Conservation (phyloP, 2,888 invertebrate species). For the Heliothis peltigera region DNA sequence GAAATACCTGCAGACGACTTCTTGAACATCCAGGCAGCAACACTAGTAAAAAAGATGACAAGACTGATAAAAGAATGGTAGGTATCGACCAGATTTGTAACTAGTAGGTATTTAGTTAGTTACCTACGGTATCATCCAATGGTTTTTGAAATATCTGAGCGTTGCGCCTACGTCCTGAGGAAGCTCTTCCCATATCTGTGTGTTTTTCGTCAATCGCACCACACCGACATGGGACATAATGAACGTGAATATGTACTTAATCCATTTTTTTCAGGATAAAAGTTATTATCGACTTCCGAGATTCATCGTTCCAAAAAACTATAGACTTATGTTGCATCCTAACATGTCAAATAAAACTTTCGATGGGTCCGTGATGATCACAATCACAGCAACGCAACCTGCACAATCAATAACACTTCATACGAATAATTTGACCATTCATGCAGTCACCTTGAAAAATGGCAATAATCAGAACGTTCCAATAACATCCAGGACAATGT, state of each 20-base stretch:
- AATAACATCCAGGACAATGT: conserved; percentile 18
- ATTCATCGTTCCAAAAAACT: conserved; percentile 90
- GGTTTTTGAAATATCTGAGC: too few species aligned
- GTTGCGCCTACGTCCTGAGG: too few species aligned
- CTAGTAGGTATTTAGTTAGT: too few species aligned
- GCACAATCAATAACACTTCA: conserved; percentile 90
- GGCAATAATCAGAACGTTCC: conserved; percentile 43
- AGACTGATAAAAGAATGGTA: background rate
- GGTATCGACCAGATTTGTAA: too few species aligned
- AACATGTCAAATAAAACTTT: conserved; percentile 88
- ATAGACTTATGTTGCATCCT: conserved; percentile 92
- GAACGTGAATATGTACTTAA: too few species aligned
- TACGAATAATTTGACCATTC: conserved; percentile 89
- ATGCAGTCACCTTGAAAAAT: conserved; percentile 63
- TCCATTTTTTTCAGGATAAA: conserved; percentile 66
- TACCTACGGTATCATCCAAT: too few species aligned
- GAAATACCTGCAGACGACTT: conserved; percentile 5
- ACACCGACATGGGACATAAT: too few species aligned
- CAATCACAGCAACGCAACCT: conserved; percentile 78
- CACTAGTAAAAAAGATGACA: background rate
- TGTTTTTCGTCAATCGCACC: too few species aligned
- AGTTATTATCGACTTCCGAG: conserved; percentile 86
- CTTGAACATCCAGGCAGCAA: conserved; percentile 14
- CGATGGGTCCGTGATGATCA: conserved; percentile 90
- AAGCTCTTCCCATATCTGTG: too few species aligned